Conservation (phyloP, 2,888 invertebrate genomes). For the Hydrotaea cyrtoneurina region DNA sequence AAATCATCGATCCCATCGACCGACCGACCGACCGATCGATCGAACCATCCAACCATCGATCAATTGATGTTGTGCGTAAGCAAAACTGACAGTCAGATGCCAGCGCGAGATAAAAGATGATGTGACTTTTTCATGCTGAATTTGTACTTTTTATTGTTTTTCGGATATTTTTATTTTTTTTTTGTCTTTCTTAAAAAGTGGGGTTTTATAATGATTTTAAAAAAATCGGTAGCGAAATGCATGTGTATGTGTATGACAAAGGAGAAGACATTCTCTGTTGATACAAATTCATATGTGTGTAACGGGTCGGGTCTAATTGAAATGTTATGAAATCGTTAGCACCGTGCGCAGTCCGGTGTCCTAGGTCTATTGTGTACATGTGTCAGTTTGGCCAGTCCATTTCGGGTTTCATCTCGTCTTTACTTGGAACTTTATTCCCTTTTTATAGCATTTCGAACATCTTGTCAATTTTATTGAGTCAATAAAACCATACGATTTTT, state of each 20-base stretch:
- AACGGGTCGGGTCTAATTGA: neutral
- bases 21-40: conserved; percentile 25
- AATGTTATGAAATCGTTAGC: neutral
- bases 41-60: conserved; percentile 53
- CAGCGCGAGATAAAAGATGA: conserved; percentile 54
- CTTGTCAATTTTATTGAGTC: conserved; percentile 42
- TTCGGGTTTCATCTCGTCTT: too few species aligned
- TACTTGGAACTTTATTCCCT: neutral
- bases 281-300: neutral
- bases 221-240: neutral
- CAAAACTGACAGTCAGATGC: conserved; percentile 63
- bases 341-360: neutral
- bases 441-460: neutral
- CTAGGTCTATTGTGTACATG: neutral
- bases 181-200: neutral
- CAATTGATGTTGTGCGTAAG: conserved; percentile 62
- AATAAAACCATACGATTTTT: conserved; percentile 36
- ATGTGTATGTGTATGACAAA: too few species aligned
- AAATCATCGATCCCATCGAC: conserved; percentile 9
- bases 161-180: neutral
- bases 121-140: conserved; percentile 31
- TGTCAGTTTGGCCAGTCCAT: too few species aligned
- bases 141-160: conserved; percentile 25
- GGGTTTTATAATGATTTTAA: neutral
- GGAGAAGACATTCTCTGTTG: neutral